Conservation (phyloP, 23 tunicate species). For the Styela plicata region DNA sequence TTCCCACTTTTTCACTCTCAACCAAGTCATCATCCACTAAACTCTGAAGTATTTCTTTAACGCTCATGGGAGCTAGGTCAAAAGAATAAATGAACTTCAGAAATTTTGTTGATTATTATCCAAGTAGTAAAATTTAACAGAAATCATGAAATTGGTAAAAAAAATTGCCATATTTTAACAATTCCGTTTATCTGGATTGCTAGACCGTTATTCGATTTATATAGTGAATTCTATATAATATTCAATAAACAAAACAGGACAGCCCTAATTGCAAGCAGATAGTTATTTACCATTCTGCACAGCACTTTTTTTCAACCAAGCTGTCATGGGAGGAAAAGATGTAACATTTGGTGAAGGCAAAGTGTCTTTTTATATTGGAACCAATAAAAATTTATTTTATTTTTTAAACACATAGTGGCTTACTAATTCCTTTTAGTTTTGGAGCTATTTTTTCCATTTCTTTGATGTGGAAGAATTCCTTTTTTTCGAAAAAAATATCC, state of each 20-base stretch:
- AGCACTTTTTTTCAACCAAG: too few species aligned
- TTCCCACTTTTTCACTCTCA: slow-evolving; percentile 93
- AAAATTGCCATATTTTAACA: too few species aligned
- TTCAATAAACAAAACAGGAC: too few species aligned
- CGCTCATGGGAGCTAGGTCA: slow-evolving; percentile 94
- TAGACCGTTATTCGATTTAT: too few species aligned
- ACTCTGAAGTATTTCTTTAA: slow-evolving; percentile 91
- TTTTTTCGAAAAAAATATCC: slow-evolving; percentile 86
- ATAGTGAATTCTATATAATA: too few species aligned
- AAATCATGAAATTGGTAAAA: too few species aligned
- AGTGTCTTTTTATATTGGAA: too few species aligned
- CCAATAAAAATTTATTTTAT: too few species aligned
- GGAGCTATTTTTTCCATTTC: slow-evolving; percentile 97
- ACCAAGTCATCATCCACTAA: slow-evolving; percentile 91
- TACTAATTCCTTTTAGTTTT: slow-evolving; percentile 93
- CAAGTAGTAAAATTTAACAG: not conserved
- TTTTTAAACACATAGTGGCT: not conserved
- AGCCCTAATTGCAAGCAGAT: too few species aligned
- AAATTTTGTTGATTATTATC: not conserved
- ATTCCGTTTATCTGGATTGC: too few species aligned
- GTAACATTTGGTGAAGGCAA: slow-evolving; percentile 3
- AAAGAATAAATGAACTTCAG: not conserved
- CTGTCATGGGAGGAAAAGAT: too few species aligned
- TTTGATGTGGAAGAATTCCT: slow-evolving; percentile 95
- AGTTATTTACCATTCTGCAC: too few species aligned